Evolutionary conservation across 2,797 vertebrate genomes (phyloP).

Genomic region (Poeciliopsis turneri): DNA sequence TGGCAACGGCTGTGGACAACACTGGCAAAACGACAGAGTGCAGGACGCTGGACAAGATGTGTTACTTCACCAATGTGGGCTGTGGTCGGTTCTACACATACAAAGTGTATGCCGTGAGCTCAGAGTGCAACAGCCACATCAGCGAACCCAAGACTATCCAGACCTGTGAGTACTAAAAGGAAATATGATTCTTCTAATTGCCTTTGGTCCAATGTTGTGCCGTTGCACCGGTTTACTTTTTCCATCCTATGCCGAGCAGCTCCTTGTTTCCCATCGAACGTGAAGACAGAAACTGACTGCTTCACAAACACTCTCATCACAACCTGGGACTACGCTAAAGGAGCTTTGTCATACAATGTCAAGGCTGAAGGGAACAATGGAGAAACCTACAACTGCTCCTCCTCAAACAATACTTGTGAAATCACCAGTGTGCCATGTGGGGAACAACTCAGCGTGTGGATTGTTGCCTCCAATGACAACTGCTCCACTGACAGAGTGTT

Average conservation of each 20-base stretch:
- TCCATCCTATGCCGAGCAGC: conserved; percentile 39
- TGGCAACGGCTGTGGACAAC: conserved; percentile 63
- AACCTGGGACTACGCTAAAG: conserved; percentile 75
- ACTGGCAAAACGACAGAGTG: conserved; percentile 56
- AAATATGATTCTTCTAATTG: background rate
- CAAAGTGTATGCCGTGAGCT: conserved; percentile 70
- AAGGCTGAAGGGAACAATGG: conserved; percentile 71
- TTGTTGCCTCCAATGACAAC: conserved; percentile 73
- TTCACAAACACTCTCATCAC: conserved; percentile 52
- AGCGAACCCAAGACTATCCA: conserved; percentile 50
- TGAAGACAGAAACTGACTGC: conserved; percentile 67
- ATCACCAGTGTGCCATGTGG: conserved; percentile 74
- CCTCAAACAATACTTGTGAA: conserved; percentile 70
- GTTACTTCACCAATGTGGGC: conserved; percentile 73
- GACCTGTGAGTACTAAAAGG: conserved; percentile 71
- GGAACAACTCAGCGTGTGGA: conserved; percentile 78
- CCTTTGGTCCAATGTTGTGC: background rate
- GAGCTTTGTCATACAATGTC: conserved; percentile 75
- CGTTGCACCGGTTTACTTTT: background rate
- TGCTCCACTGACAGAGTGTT: conserved; percentile 74
- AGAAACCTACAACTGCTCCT: conserved; percentile 77
- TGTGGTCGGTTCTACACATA: conserved; percentile 80
- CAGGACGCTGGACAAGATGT: conserved; percentile 63
- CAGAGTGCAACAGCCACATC: conserved; percentile 62
- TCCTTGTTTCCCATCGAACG: conserved; percentile 77